phyloP scores from a whole-genome alignment of 2,113 vertebrate species.

The Myanophis thanlyinensis region DNA sequence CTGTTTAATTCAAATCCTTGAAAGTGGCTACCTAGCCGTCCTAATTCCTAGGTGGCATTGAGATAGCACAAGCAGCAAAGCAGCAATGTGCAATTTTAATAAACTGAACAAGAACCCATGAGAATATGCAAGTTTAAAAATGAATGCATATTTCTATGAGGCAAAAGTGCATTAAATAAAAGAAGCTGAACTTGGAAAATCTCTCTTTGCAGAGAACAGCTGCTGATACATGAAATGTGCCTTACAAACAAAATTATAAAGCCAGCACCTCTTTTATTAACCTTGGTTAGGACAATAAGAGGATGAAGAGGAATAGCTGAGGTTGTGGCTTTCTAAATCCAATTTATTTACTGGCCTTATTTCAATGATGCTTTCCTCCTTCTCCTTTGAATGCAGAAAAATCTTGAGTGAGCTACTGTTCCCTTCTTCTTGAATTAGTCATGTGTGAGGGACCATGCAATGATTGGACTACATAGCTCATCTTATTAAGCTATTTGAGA shows the following conservation, averaged over 20 bases:
- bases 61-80: neutral
- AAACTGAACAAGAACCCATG: neutral
- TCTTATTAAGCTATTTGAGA: neutral
- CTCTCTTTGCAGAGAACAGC: neutral
- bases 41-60: neutral
- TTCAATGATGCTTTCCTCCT: neutral
- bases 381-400: neutral
- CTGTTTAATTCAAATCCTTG: neutral
- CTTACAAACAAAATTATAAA: neutral
- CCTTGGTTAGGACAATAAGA: neutral
- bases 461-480: neutral
- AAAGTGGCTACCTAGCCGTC: neutral
- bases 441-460: neutral
- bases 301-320: neutral
- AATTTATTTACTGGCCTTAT: neutral
- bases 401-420: neutral
- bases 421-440: neutral
- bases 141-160: conserved; percentile 1
- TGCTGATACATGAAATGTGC: neutral
- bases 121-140: neutral
- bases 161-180: neutral
- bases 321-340: neutral
- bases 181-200: neutral
- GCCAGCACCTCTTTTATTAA: neutral
- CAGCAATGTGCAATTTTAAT: neutral